These are phyloP conservation scores for Liolophura sinensis DNA, from an alignment of 1,140 invertebrate genomes.

Conservation along the genomic window DNA sequence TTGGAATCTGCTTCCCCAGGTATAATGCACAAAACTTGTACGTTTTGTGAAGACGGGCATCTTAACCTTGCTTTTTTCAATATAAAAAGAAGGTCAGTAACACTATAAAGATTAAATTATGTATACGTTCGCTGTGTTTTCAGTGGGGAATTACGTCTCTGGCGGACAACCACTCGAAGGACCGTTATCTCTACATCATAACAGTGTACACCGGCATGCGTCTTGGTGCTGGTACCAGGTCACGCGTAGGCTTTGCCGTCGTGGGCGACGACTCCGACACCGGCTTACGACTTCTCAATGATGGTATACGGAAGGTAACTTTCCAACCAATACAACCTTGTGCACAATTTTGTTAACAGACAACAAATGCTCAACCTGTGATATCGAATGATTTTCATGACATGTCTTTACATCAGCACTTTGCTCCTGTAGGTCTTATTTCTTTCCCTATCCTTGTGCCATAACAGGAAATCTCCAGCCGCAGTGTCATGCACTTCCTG, in stretches of 20 bases:
- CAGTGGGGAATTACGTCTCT: slow-evolving; percentile 56
- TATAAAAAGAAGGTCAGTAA: too few relatives aligned
- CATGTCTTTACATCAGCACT: too few relatives aligned
- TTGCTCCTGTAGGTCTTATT: too few relatives aligned
- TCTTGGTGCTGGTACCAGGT: slow-evolving; percentile 43
- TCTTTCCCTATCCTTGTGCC: too few relatives aligned
- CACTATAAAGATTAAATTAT: slow-evolving; percentile 30
- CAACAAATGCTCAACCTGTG: too few relatives aligned
- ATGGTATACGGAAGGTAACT: slow-evolving; percentile 43
- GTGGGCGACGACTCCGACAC: slow-evolving; percentile 47
- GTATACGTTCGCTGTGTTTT: slow-evolving; percentile 39
- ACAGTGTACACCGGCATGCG: slow-evolving; percentile 54
- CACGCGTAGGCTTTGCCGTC: slow-evolving; percentile 49
- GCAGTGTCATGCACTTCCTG: slow-evolving; percentile 48
- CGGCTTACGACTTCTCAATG: slow-evolving; percentile 44
- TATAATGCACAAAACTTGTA: too few relatives aligned
- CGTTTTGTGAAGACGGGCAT: too few relatives aligned
- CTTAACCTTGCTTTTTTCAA: too few relatives aligned
- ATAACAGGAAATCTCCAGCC: slow-evolving; percentile 35
- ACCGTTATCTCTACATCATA: slow-evolving; percentile 52
- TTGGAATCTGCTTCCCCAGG: too few relatives aligned
- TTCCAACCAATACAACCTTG: too few relatives aligned
- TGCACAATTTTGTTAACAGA: too few relatives aligned
- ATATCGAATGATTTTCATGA: too few relatives aligned
- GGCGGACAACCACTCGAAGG: slow-evolving; percentile 49